Conservation (phyloP, 2,113 vertebrate species). For the Sebastes fasciatus region DNA sequence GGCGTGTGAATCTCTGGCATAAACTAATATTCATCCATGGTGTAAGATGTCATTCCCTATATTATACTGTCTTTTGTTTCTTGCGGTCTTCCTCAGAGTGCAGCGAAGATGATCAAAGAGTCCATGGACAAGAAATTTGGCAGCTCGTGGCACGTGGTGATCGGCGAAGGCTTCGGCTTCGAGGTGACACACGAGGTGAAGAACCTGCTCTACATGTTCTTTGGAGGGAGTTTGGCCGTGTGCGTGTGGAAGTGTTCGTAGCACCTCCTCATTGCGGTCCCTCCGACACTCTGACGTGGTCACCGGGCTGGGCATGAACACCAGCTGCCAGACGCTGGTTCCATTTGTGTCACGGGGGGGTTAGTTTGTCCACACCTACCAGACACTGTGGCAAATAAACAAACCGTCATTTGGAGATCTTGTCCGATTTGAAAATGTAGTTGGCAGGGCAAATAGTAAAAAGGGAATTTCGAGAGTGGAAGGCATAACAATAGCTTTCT, state of each 20-base stretch:
- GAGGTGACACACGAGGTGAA: conserved; percentile 97
- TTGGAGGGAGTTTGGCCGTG: conserved; percentile 93
- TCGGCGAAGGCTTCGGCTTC: conserved; percentile 96
- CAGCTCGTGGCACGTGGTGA: conserved; percentile 98
- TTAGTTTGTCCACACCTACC: conserved; percentile 27
- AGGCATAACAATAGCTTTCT: conserved; percentile 34
- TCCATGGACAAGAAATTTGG: conserved; percentile 99
- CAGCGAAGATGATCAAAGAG: conserved; percentile 99
- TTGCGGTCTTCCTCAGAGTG: conserved; percentile 83
- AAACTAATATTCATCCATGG: too few relatives aligned
- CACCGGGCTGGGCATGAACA: conserved; percentile 36
- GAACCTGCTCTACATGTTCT: conserved; percentile 98
- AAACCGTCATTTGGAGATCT: not conserved
- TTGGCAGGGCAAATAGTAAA: conserved; percentile 29
- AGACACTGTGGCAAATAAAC: conserved; percentile 28
- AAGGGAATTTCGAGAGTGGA: conserved; percentile 38
- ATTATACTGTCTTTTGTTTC: too few relatives aligned
- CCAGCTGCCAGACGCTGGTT: conserved; percentile 53
- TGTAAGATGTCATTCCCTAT: too few relatives aligned
- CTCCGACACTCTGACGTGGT: conserved; percentile 37
- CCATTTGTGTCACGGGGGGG: conserved; percentile 19
- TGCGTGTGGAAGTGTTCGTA: conserved; percentile 99
- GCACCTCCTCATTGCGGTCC: conserved; percentile 59
- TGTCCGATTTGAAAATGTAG: conserved; percentile 12
- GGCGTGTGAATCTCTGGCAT: too few relatives aligned